phyloP scores from a whole-genome alignment of 1,140 invertebrate species.

The Luehdorfia chinensis region DNA sequence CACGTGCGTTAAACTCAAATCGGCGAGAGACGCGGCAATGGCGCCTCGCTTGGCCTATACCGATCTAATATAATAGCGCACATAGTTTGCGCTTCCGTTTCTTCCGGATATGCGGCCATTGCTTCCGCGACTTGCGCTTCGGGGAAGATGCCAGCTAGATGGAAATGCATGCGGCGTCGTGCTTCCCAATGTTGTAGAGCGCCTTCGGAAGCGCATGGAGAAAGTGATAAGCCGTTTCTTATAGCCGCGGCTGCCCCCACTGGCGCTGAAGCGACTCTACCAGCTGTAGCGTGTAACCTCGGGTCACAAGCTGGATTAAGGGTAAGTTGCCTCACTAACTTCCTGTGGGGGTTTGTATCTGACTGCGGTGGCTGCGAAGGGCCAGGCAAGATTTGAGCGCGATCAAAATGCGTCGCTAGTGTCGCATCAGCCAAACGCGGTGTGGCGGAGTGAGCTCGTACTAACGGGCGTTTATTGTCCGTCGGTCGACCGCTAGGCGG shows the following conservation, averaged over 20 bases:
- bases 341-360: conserved; percentile 84
- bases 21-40: conserved; percentile 23
- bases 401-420: conserved; percentile 68
- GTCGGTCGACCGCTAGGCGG: conserved; percentile 55
- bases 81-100: conserved; percentile 91
- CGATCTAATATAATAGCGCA: conserved; percentile 88
- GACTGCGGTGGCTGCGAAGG: conserved; percentile 46
- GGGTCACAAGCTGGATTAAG: conserved; percentile 88
- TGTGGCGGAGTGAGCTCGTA: conserved; percentile 79
- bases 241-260: conserved; percentile 80
- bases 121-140: conserved; percentile 91
- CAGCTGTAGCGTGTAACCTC: conserved; percentile 74
- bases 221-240: conserved; percentile 50
- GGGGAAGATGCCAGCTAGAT: conserved; percentile 91
- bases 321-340: conserved; percentile 88
- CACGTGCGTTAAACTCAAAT: not conserved
- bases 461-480: conserved; percentile 75
- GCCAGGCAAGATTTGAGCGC: conserved; percentile 59
- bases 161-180: conserved; percentile 87
- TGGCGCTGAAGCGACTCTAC: conserved; percentile 88
- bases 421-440: conserved; percentile 58
- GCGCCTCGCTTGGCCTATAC: conserved; percentile 63
- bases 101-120: conserved; percentile 90
- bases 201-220: conserved; percentile 64
- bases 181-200: conserved; percentile 81